Conservation (phyloP, 2,113 vertebrate species). For the Asarcornis scutulata region DNA sequence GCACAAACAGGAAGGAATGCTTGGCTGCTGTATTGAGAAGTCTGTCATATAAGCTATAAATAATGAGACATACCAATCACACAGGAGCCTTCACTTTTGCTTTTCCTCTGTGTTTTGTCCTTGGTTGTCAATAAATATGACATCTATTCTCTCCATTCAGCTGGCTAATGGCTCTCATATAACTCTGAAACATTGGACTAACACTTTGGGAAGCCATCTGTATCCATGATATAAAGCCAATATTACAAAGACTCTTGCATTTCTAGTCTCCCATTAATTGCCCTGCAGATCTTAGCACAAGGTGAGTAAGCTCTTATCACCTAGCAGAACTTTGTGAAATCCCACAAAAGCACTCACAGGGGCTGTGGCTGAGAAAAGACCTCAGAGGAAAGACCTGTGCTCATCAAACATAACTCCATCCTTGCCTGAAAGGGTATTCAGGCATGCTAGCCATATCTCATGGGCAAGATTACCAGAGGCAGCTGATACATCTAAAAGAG, state of each 20-base stretch:
- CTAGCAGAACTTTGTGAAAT: background rate
- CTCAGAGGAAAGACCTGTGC: background rate
- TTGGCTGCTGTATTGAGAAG: background rate
- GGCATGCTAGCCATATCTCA: background rate
- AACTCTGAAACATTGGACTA: constrained; percentile 13
- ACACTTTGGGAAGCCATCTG: background rate
- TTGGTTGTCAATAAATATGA: background rate
- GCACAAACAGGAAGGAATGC: background rate
- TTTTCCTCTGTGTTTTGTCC: background rate
- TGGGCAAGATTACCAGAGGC: background rate
- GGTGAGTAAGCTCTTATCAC: background rate
- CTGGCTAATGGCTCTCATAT: background rate
- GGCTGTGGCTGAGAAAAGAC: background rate
- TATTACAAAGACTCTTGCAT: background rate
- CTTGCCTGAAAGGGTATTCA: background rate
- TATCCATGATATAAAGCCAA: background rate
- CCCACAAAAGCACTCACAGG: background rate
- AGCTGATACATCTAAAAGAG: background rate
- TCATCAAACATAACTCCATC: background rate
- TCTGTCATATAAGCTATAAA: background rate
- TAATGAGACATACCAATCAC: background rate
- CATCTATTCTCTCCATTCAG: background rate
- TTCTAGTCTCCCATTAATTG: background rate
- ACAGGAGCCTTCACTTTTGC: background rate
- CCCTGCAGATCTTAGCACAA: background rate